Conservation (phyloP, 2,797 vertebrate species). For the Heterohyrax brucei region DNA sequence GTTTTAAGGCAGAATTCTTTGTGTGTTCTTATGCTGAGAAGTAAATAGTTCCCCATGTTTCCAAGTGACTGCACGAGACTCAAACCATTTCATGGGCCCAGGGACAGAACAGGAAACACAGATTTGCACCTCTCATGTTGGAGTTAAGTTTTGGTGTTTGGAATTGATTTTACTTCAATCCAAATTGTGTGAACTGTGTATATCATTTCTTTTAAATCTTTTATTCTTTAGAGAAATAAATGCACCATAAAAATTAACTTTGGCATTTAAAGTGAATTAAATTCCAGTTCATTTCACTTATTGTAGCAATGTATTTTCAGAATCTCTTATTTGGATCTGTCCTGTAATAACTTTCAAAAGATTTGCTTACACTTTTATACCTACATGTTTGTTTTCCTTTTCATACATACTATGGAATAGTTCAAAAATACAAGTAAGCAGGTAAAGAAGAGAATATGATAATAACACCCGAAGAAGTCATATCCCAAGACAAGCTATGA, state of each 20-base stretch:
- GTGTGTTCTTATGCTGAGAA: background rate
- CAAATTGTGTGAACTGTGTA: background rate
- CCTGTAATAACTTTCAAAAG: background rate
- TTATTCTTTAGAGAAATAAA: conserved; percentile 11
- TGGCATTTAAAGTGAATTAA: conserved; percentile 9
- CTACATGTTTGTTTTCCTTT: conserved; percentile 41
- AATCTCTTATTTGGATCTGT: conserved; percentile 51
- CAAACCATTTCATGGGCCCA: background rate
- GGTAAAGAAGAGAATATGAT: background rate
- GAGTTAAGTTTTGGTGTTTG: background rate
- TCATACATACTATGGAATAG: background rate
- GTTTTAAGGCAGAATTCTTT: background rate
- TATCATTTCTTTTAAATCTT: conserved; percentile 13
- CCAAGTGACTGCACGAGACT: background rate
- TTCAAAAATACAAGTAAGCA: background rate
- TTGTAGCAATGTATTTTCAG: conserved; percentile 1
- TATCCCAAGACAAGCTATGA: background rate
- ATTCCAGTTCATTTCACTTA: conserved; percentile 34
- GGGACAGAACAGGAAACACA: background rate
- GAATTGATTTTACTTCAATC: conserved; percentile 52
- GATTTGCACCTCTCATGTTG: background rate
- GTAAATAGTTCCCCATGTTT: background rate
- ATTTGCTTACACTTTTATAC: background rate
- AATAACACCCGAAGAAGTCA: conserved; percentile 12
- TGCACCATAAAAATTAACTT: conserved; percentile 16